These are phyloP conservation scores for Mirounga angustirostris DNA, from an alignment of 2,113 vertebrate species.

Conservation along the genomic window DNA sequence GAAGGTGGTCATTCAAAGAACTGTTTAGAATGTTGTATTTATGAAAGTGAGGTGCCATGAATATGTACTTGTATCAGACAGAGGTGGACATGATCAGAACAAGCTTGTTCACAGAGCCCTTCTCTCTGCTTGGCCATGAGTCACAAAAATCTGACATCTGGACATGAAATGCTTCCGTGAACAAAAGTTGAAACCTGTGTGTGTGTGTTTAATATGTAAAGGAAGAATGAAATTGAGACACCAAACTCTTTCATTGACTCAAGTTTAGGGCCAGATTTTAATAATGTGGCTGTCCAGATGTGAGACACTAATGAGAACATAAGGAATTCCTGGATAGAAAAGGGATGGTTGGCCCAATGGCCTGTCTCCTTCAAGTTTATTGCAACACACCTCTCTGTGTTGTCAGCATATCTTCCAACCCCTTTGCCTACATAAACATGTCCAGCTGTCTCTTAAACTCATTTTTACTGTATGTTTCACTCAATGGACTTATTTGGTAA, in stretches of 20 bases:
- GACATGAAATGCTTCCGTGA: conserved; percentile 74
- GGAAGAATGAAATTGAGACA: conserved; percentile 80
- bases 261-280: conserved; percentile 83
- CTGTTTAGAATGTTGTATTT: conserved; percentile 73
- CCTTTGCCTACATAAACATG: conserved; percentile 87
- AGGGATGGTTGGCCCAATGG: conserved; percentile 83
- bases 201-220: conserved; percentile 73
- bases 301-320: conserved; percentile 86
- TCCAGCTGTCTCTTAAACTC: conserved; percentile 84
- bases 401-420: conserved; percentile 83
- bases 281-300: conserved; percentile 84
- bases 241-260: conserved; percentile 81
- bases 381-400: conserved; percentile 85
- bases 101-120: conserved; percentile 53
- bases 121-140: conserved; percentile 50
- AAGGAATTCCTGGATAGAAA: conserved; percentile 86
- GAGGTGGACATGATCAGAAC: conserved; percentile 62
- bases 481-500: conserved; percentile 78
- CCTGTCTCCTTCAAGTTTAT: conserved; percentile 85
- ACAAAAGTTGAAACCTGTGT: conserved; percentile 59
- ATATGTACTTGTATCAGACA: conserved; percentile 65
- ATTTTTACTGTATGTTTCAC: conserved; percentile 83
- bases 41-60: conserved; percentile 77
- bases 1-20: conserved; percentile 64
- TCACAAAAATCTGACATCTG: conserved; percentile 72